These are phyloP conservation scores for Lasius fuliginosus DNA, from an alignment of 2,888 invertebrate genomes.

Conservation along the genomic window DNA sequence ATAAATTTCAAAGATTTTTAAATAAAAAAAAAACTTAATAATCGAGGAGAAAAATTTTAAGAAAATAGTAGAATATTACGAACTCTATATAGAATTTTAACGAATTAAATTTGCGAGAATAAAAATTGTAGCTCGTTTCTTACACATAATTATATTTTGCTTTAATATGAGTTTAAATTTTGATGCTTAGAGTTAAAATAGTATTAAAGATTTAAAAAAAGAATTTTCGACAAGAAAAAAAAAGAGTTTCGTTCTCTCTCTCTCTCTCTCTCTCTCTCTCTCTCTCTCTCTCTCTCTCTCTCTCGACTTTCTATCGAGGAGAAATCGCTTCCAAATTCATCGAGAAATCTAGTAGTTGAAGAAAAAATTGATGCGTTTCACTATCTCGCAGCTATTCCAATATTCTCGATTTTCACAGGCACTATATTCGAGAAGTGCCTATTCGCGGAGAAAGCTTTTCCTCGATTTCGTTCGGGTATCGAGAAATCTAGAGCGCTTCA, in stretches of 20 bases:
- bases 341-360: neutral
- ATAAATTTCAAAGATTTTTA: neutral
- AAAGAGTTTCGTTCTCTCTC: neutral
- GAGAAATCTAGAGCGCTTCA: neutral
- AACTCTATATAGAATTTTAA: neutral
- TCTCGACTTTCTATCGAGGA: neutral
- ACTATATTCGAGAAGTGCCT: slow-evolving; percentile 7
- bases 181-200: neutral
- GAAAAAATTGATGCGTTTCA: neutral
- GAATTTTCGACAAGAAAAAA: neutral
- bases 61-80: slow-evolving; percentile 14
- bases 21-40: neutral
- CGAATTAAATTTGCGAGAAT: neutral
- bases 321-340: neutral
- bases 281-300: neutral
- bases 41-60: neutral
- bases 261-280: neutral
- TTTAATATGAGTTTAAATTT: slow-evolving; percentile 15
- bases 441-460: neutral
- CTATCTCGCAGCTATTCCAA: neutral
- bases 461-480: neutral
- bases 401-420: neutral
- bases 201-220: neutral
- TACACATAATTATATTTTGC: neutral
- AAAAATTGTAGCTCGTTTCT: neutral